Conservation (phyloP, 2,888 invertebrate genomes). For the Acanthosepion pharaonis region DNA sequence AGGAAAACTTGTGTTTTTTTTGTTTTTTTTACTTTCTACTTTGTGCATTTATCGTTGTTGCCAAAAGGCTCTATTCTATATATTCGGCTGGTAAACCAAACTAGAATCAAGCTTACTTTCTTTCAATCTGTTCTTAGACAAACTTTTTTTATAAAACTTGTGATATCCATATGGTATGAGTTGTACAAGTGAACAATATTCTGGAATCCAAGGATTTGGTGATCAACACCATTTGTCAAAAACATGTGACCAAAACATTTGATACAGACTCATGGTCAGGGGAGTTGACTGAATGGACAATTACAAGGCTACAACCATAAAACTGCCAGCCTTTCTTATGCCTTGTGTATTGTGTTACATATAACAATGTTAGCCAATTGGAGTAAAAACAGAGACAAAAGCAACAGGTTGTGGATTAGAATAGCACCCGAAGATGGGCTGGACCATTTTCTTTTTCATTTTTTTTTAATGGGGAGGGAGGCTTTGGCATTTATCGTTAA, state of each 20-base stretch:
- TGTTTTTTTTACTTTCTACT: no score
- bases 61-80: no score
- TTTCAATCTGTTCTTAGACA: no score
- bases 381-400: not conserved
- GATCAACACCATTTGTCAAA: constrained; percentile 11
- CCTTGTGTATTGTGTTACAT: not conserved
- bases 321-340: constrained; percentile 6
- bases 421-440: not conserved
- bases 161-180: no score
- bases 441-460: not conserved
- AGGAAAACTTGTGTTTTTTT: no score
- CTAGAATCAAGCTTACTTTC: no score
- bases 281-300: not conserved
- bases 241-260: not conserved
- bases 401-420: not conserved
- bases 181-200: no score
- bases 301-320: constrained; percentile 15
- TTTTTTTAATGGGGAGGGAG: not conserved
- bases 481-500: not conserved
- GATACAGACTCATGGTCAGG: not conserved
- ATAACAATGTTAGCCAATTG: not conserved
- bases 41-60: no score
- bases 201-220: not conserved
- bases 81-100: no score
- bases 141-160: no score